These are phyloP conservation scores for Oreochromis grahami DNA, from an alignment of 2,797 vertebrate species.

Conservation along the genomic window DNA sequence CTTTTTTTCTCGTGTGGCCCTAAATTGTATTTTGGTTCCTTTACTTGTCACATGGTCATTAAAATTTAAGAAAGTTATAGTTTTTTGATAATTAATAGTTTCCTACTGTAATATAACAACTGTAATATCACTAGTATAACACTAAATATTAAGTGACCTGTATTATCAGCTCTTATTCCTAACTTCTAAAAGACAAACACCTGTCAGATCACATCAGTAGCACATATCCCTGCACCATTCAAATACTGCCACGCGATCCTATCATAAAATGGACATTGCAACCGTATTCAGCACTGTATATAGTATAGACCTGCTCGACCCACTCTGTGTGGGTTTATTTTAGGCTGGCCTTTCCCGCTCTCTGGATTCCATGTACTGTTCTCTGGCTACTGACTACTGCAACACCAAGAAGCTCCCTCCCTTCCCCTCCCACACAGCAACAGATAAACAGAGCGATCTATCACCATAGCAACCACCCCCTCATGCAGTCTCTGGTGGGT, in stretches of 20 bases:
- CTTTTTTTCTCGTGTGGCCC: background rate
- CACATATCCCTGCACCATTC: background rate
- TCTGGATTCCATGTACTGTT: constrained; percentile 61
- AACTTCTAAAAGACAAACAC: constrained; percentile 10
- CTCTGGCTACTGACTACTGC: constrained; percentile 58
- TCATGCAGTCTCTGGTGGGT: constrained; percentile 28
- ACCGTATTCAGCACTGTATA: constrained; percentile 63
- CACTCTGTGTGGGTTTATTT: constrained; percentile 71
- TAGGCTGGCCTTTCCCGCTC: constrained; percentile 67
- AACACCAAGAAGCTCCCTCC: constrained; percentile 10
- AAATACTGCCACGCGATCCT: constrained; percentile 32
- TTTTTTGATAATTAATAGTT: background rate
- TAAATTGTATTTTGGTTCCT: background rate
- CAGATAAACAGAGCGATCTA: constrained; percentile 63
- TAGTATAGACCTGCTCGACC: background rate
- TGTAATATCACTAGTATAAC: background rate
- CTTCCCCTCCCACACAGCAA: constrained; percentile 35
- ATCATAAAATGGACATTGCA: constrained; percentile 48
- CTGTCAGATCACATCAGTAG: constrained; percentile 2
- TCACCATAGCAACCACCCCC: constrained; percentile 62
- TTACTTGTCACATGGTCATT: background rate
- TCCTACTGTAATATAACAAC: background rate
- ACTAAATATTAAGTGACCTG: background rate
- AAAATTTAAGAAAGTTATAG: background rate
- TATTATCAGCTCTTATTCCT: background rate